Evolutionary conservation across 1,140 invertebrate species (phyloP), one percentile per base, ranked within the genome.

Genomic region (Drosophila pectinifera): DNA sequence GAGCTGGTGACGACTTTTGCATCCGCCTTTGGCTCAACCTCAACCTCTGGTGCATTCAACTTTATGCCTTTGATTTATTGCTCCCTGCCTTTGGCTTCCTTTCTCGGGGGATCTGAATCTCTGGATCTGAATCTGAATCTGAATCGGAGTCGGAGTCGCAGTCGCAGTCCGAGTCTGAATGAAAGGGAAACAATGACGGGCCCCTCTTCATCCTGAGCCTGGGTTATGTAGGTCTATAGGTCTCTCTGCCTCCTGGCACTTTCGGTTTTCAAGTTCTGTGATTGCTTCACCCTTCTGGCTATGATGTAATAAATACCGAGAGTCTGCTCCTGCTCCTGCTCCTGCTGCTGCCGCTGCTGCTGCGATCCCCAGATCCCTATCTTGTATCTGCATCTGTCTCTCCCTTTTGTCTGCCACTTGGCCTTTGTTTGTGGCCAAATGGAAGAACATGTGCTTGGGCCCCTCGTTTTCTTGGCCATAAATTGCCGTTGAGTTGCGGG

Each of bases 11-110:
- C 83, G 83, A 88, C 83, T 88, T 84, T 89, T 88, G 83, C 83
- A 88, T 88, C 83, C 83, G 83, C 73, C 72, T 57, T 54, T 75
- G 31, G 53, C 72, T 48, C 57, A 53, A 53, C 31, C 49, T 59
- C 64, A 51, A 36, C 55, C 46, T 55, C 20, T 63, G 80, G 85
- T 86, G 82, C 88, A 86, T 90, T 90, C 88, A 90, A 88, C 88
- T 89, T 89, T 75, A 83, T 75, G 59, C 73, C 79, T 90, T 90
- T 90, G 88, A 91, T 90, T 90, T 90, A 83, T 83, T 86, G 82
- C 70, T 85, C 70, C 59, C 62, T 64, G 65, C 59, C 56, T 28
- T 38, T 61, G 68, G 43, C 74, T 73, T 57, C 48, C 73, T 73
- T 39, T 65, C 54, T 53, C 67, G 73, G 73, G 73, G 67, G 34